Evolutionary conservation across 2,888 invertebrate genomes (phyloP), one percentile per base, ranked within the genome.

Genomic region (Coleophora deauratella): DNA sequence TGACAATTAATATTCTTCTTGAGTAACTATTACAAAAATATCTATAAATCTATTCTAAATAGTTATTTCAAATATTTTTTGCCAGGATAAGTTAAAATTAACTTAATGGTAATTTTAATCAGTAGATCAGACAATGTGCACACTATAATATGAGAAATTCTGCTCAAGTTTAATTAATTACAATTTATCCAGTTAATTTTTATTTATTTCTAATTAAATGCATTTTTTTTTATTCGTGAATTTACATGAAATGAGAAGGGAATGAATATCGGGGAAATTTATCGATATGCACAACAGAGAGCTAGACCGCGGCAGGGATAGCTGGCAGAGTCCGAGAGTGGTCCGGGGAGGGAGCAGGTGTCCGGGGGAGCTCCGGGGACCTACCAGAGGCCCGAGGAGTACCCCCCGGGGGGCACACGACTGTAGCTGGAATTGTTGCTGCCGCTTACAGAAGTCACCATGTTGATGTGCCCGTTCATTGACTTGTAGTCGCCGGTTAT

Each of bases 371-470:
- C 40, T 33, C 32, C 46, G 44, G 51, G 40, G 52, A 46, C 68
- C 88, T 90, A 91, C 91, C 91, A 91, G 51, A 91, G 88, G 52
- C 90, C 90, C 52, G 90, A 90, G 51, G 91, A 90, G 69, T 78
- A 90, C 38, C 91, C 91, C 57, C 91, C 91, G 39, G 91, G 91
- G 38, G 91, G 91, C 51, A 91, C 89, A 69, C 90, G 90, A 64
- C 73, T 80, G 62, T 88, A 87, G 47, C 75, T 72, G 51, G 74
- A 62, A 49, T 72, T 72, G 64, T 69, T 81, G 63, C 67, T 69
- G 50, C 82, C 81, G 59, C 74, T 74, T 47, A 79, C 66, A 50
- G 79, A 80, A 51, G 84, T 82, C 58, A 80, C 78, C 53, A 73
- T 81, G 72, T 87, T 86, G 68, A 84, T 88, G 64, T 88, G 88